These are phyloP conservation scores for Picathartes gymnocephalus DNA, from an alignment of 2,113 vertebrate genomes.

Conservation along the genomic window DNA sequence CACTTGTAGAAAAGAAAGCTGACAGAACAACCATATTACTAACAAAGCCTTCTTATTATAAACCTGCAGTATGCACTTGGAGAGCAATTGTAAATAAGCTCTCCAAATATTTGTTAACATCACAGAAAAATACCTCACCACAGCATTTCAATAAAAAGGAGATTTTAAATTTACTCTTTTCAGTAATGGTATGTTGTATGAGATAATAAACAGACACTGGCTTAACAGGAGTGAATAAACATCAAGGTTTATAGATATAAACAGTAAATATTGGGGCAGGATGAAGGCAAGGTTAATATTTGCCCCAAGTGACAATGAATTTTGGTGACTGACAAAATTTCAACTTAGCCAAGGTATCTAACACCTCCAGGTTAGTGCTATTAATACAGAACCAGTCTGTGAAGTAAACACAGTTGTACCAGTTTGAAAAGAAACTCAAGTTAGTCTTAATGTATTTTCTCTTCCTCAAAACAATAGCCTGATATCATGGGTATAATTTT, in stretches of 20 bases:
- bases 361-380: not conserved
- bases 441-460: not conserved
- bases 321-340: not conserved
- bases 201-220: not conserved
- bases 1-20: not conserved
- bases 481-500: not conserved
- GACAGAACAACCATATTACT: not conserved
- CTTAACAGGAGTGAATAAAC: not conserved
- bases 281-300: conserved; percentile 15
- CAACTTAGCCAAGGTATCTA: not conserved
- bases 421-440: not conserved
- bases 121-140: not conserved
- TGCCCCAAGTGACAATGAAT: not conserved
- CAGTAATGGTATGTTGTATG: not conserved
- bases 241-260: not conserved
- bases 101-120: not conserved
- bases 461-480: not conserved
- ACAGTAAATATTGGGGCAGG: not conserved
- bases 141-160: not conserved
- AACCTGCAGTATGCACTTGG: not conserved
- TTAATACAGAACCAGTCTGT: not conserved
- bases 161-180: not conserved
- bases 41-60: not conserved
- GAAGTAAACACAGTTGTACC: not conserved
- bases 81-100: not conserved